Conservation (phyloP, 2,888 invertebrate species). For the Netelia melanura region DNA sequence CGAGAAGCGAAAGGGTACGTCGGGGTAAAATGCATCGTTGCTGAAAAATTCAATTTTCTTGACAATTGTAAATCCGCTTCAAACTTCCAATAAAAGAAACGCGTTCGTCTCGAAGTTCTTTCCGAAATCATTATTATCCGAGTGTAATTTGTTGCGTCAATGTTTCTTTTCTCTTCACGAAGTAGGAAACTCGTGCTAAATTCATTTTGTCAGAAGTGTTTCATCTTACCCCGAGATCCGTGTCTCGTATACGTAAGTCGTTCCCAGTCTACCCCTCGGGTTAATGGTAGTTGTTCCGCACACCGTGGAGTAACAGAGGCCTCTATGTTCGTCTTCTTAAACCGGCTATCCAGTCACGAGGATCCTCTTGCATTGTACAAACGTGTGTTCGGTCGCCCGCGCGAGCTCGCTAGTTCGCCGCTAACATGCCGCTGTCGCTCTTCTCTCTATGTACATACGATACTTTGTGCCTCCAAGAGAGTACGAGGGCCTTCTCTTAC, state of each 20-base stretch:
- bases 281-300: slow-evolving; percentile 46
- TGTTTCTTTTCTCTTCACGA: background rate
- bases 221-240: slow-evolving; percentile 4
- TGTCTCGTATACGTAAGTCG: slow-evolving; percentile 14
- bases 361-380: slow-evolving; percentile 65
- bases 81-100: background rate
- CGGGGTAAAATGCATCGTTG: slow-evolving; percentile 17
- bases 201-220: slow-evolving; percentile 3
- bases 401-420: slow-evolving; percentile 35
- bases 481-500: slow-evolving; percentile 28
- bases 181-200: background rate
- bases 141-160: background rate
- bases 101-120: background rate
- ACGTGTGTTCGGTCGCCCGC: slow-evolving; percentile 47
- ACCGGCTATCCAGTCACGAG: slow-evolving; percentile 70
- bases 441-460: slow-evolving; percentile 26
- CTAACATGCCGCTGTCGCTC: slow-evolving; percentile 62
- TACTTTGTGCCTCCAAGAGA: slow-evolving; percentile 6
- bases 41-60: background rate
- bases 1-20: background rate
- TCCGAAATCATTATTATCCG: background rate
- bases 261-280: background rate
- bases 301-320: slow-evolving; percentile 43
- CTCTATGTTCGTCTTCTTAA: slow-evolving; percentile 57
- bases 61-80: background rate